Base-by-base conservation (phyloP, 2,113 vertebrate species). In the Grammomys dolichurus region DNA sequence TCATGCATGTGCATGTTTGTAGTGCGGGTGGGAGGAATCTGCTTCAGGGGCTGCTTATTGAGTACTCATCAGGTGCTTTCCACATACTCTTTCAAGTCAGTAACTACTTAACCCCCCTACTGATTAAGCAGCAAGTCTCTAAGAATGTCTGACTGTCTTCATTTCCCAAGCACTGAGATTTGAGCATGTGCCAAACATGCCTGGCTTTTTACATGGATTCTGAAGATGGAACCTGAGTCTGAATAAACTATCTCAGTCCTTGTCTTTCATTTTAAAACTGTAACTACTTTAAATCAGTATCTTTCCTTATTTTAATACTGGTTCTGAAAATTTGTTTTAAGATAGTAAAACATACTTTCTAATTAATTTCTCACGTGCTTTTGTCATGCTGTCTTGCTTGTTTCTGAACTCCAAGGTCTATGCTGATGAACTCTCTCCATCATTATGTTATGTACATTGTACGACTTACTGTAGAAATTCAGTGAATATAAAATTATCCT, bases 401-500 rank as follows among this genome's bases (percentile, higher is more conserved):
- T 5, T 70, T 88, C 85, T 77, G 40, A 94, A 43, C 26, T 54
- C 13, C 22, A 36, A 93, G 87, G 17, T 73, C 54, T 94, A 56
- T 86, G n/a, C 36, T 67, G 70, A 40, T 69, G 46, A 46, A 36
- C 65, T 87, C 63, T 90, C 60, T 80, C 90, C 58, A 58, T 82
- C 17, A 19, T 58, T 63, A 82, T n/a, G 26, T 81, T 67, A 43
- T 77, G 24, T 20, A 24, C 46, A 51, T 72, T 93, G 31, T 77
- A 0, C 2, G 67, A 56, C 87, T 96, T 86, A 89, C 48, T 75
- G 58, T 40, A 63, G 51, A 63, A 78, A 63, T 82, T 88, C 84
- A 51, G 20, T 69, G 94, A 86, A 88, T 95, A 90, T 56, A 77
- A 93, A 77, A 96, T 89, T 72, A 90, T 95, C 43, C 65, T 17